Evolutionary conservation across 2,113 vertebrate genomes (phyloP).

Genomic region (Marmota flaviventris): DNA sequence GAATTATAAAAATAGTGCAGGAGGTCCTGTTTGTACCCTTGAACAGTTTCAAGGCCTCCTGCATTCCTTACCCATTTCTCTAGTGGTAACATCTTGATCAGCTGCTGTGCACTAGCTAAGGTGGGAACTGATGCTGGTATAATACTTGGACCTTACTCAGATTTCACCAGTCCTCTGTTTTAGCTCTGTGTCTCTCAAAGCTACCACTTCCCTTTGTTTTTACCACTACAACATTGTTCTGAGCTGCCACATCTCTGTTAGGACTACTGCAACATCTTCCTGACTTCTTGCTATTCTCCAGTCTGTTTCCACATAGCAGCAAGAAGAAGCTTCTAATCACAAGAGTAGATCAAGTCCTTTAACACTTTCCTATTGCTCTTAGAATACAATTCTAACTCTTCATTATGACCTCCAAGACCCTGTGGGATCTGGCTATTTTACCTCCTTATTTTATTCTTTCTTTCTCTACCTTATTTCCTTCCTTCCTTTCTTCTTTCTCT

Average conservation of each 20-base stretch:
- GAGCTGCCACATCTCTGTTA: neutral
- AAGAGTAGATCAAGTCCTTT: neutral
- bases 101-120: no score
- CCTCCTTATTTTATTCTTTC: neutral
- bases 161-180: neutral
- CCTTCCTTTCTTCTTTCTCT: no score
- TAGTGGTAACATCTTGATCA: neutral
- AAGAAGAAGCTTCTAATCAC: neutral
- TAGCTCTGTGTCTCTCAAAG: neutral
- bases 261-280: neutral
- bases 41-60: neutral
- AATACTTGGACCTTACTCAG: neutral
- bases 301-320: neutral
- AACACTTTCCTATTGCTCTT: neutral
- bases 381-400: neutral
- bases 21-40: neutral
- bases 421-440: neutral
- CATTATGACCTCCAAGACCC: neutral
- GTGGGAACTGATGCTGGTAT: neutral
- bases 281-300: neutral
- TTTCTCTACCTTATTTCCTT: no score
- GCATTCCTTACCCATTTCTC: neutral
- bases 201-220: neutral
- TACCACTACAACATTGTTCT: neutral
- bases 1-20: neutral